phyloP scores from a whole-genome alignment of 2,797 vertebrate species.

The Clamator glandarius region DNA sequence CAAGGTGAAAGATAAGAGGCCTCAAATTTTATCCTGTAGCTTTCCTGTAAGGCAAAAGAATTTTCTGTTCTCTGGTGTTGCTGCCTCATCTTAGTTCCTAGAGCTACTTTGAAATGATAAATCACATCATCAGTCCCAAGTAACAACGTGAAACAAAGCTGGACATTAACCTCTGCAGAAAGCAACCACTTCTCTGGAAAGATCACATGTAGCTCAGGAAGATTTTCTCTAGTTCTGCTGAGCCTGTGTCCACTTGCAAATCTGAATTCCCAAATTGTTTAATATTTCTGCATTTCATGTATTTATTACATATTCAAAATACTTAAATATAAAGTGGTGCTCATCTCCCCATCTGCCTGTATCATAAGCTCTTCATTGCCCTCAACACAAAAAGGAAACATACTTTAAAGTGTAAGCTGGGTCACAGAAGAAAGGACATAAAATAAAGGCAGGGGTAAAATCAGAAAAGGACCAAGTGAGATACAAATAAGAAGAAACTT shows the following conservation, averaged over 20 bases:
- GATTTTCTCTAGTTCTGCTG: background rate
- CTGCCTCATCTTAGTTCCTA: conserved; percentile 2
- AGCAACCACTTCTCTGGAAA: background rate
- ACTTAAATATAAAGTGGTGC: background rate
- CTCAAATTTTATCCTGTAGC: background rate
- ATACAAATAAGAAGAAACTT: background rate
- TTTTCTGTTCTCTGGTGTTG: background rate
- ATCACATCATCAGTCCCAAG: background rate
- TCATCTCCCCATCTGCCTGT: background rate
- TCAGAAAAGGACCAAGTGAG: background rate
- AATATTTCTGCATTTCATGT: background rate
- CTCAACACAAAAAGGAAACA: background rate
- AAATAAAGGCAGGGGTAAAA: background rate
- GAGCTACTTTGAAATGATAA: background rate
- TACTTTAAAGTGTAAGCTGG: background rate
- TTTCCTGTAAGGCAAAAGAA: background rate
- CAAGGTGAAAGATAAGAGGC: background rate
- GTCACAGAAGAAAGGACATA: background rate
- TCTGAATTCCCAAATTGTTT: background rate
- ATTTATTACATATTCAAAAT: background rate
- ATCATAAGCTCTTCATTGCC: background rate
- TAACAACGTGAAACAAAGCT: background rate
- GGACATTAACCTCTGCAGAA: background rate
- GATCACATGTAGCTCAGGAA: background rate
- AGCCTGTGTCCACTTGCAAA: background rate